Evolutionary conservation across 2,797 vertebrate species (phyloP).

Genomic region (Epinephelus malabaricus): DNA sequence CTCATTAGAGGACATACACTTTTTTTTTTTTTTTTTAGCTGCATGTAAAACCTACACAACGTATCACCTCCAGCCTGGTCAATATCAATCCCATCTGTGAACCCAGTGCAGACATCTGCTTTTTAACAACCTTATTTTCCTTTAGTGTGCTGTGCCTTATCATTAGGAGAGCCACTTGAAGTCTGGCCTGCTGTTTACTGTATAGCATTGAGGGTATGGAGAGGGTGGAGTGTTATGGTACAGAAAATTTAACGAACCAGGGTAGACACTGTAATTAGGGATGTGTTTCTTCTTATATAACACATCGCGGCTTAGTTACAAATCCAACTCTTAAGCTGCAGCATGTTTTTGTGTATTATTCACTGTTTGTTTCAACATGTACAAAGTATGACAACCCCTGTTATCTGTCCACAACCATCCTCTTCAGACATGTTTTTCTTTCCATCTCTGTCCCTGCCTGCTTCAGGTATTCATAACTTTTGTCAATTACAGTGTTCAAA

Average conservation of each 20-base stretch:
- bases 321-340: not conserved
- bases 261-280: constrained; percentile 15
- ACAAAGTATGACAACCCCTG: constrained; percentile 29
- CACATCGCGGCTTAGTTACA: not conserved
- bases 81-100: constrained; percentile 80
- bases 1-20: constrained; percentile 63
- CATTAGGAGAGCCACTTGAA: constrained; percentile 69
- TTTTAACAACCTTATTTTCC: constrained; percentile 81
- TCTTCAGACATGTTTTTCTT: constrained; percentile 17
- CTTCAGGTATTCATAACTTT: constrained; percentile 39
- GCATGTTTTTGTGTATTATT: not conserved
- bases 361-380: constrained; percentile 9
- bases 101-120: constrained; percentile 76
- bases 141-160: constrained; percentile 68
- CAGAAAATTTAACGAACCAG: constrained; percentile 17
- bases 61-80: constrained; percentile 76
- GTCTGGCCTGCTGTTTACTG: constrained; percentile 49
- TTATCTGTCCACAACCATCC: constrained; percentile 42
- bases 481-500: constrained; percentile 69
- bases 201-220: constrained; percentile 17
- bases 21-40: constrained; percentile 50
- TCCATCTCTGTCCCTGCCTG: constrained; percentile 11
- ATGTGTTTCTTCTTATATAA: constrained; percentile 4
- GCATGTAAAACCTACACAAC: constrained; percentile 48
- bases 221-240: constrained; percentile 15